Percentiles rank a stretch among this genome's conserved stretches.
These are phyloP conservation scores for Ptilonorhynchus violaceus DNA, from an alignment of 2,113 vertebrate genomes.

Conservation along the genomic window DNA sequence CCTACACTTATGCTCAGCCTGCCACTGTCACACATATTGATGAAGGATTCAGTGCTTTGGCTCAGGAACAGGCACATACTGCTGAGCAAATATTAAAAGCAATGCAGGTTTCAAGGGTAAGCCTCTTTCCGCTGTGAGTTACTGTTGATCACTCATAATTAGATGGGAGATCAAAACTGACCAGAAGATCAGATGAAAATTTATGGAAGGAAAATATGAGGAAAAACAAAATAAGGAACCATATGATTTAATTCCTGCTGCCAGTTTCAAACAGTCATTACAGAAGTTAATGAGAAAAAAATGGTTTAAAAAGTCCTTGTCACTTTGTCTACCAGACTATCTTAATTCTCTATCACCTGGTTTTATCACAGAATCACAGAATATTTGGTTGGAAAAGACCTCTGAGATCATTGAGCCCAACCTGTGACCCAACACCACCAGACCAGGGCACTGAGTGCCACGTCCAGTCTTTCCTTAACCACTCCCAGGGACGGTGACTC, in stretches of 20 bases:
- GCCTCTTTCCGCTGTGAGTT: neutral
- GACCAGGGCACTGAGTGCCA: neutral
- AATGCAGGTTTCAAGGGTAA: neutral
- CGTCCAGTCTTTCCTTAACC: neutral
- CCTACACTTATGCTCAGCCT: neutral
- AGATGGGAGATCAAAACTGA: neutral
- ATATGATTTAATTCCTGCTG: neutral
- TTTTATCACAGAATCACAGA: neutral
- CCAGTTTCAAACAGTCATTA: neutral
- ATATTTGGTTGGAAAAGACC: neutral
- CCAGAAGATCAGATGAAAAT: neutral
- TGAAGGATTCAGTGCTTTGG: neutral
- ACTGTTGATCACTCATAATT: neutral
- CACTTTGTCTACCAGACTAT: neutral
- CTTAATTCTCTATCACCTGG: neutral
- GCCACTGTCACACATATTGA: fast-evolving
- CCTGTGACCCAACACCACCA: neutral
- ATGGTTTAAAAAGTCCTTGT: fast-evolving
- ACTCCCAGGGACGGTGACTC: neutral
- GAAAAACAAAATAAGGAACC: neutral
- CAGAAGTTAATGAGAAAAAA: neutral
- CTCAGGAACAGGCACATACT: neutral
- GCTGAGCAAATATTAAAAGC: neutral
- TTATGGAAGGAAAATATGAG: neutral
- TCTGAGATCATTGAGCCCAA: neutral